Percentiles rank a stretch among this genome's conserved stretches.
phyloP scores from a whole-genome alignment of 1,140 invertebrate genomes.

The Aphis craccivora region DNA sequence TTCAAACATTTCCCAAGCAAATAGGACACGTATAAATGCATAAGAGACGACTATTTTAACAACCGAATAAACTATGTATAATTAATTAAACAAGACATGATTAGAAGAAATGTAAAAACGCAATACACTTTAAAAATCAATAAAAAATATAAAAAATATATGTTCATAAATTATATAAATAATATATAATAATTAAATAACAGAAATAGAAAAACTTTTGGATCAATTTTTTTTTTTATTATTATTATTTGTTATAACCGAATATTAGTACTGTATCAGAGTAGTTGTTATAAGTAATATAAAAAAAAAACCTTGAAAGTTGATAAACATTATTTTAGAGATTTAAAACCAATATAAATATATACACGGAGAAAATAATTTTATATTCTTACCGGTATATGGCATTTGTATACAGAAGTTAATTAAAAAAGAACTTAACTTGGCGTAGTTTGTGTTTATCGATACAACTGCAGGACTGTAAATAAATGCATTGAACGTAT shows the following conservation, averaged over 20 bases:
- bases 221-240: too few relatives aligned
- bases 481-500: constrained; percentile 25
- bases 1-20: neutral
- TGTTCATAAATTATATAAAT: neutral
- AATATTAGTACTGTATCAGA: neutral
- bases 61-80: neutral
- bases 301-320: neutral
- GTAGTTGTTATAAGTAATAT: neutral
- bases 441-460: neutral
- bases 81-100: neutral
- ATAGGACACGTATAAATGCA: neutral
- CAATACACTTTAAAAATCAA: neutral
- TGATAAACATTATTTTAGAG: neutral
- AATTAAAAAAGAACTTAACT: constrained; percentile 31
- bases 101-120: neutral
- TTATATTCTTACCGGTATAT: neutral
- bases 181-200: neutral
- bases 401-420: neutral
- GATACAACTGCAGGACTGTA: neutral
- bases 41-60: neutral
- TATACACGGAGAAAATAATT: neutral
- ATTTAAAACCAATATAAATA: neutral
- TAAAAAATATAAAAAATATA: neutral
- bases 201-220: neutral
- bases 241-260: too few relatives aligned